Evolutionary conservation across 2,888 invertebrate genomes (phyloP).

Genomic region (Tortrix viridana): DNA sequence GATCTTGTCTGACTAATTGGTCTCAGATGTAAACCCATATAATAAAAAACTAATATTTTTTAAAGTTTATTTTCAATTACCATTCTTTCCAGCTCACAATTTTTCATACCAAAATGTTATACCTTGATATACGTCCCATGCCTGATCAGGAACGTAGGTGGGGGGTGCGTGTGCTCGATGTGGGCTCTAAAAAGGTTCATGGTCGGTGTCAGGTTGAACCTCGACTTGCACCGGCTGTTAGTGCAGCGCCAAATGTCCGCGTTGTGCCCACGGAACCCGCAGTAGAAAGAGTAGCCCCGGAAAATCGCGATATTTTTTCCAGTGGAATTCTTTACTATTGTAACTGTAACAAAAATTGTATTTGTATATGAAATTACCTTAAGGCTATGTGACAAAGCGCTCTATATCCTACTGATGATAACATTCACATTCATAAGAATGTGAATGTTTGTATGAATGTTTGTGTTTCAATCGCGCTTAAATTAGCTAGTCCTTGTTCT

Average conservation of each 20-base stretch:
- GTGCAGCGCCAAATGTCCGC: constrained; percentile 40
- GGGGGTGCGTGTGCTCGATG: constrained; percentile 22
- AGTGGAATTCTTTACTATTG: constrained; percentile 42
- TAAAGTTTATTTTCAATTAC: too few relatives aligned
- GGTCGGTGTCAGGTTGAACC: constrained; percentile 37
- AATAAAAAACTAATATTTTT: too few relatives aligned
- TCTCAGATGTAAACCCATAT: too few relatives aligned
- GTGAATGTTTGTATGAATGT: too few relatives aligned
- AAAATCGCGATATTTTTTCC: constrained; percentile 45
- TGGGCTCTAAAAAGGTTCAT: constrained; percentile 18
- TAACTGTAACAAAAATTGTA: constrained; percentile 40
- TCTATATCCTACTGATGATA: too few relatives aligned
- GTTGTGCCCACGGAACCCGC: constrained; percentile 24
- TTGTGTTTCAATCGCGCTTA: too few relatives aligned
- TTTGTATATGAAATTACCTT: too few relatives aligned
- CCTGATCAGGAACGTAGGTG: constrained; percentile 14
- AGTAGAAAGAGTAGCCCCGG: constrained; percentile 49
- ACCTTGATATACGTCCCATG: constrained; percentile 17
- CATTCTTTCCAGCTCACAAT: too few relatives aligned
- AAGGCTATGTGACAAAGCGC: too few relatives aligned
- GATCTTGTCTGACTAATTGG: too few relatives aligned
- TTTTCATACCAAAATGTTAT: not conserved
- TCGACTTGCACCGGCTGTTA: constrained; percentile 37
- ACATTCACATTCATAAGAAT: too few relatives aligned
- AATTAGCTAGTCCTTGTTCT: too few relatives aligned